Percentiles rank a stretch among this genome's conserved stretches.
These are phyloP conservation scores for Apis laboriosa DNA, from an alignment of 1,140 invertebrate genomes.

Conservation along the genomic window DNA sequence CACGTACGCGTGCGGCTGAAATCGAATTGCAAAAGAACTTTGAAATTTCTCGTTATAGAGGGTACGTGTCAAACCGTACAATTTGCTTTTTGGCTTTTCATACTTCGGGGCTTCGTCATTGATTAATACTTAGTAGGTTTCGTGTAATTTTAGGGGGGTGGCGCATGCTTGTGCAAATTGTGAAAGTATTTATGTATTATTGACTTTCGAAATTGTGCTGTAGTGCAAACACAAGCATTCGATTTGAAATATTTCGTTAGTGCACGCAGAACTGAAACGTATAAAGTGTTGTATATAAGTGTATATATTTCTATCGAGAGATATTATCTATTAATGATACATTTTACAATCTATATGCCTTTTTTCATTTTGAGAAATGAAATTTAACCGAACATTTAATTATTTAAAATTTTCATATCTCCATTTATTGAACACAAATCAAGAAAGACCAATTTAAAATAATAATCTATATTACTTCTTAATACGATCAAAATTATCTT, in stretches of 20 bases:
- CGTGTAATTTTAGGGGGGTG: background rate
- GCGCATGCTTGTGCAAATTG: background rate
- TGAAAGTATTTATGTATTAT: background rate
- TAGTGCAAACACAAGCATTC: background rate
- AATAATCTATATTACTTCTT: too few species aligned
- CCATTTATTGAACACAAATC: too few species aligned
- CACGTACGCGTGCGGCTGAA: background rate
- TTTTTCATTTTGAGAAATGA: too few species aligned
- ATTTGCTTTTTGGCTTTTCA: background rate
- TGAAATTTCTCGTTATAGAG: background rate
- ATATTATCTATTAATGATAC: too few species aligned
- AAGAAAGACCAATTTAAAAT: too few species aligned
- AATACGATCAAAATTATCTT: too few species aligned
- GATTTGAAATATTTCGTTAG: background rate
- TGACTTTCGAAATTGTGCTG: background rate
- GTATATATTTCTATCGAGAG: background rate
- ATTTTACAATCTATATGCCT: too few species aligned
- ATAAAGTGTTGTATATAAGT: background rate
- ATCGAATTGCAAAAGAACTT: conserved; percentile 11
- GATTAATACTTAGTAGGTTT: background rate
- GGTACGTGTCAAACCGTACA: background rate
- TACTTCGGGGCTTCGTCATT: background rate
- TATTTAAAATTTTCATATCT: too few species aligned
- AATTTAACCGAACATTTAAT: too few species aligned
- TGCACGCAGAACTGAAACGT: background rate